Evolutionary conservation across 1,140 invertebrate species (phyloP).

Genomic region (Tetranychus cinnabarinus): DNA sequence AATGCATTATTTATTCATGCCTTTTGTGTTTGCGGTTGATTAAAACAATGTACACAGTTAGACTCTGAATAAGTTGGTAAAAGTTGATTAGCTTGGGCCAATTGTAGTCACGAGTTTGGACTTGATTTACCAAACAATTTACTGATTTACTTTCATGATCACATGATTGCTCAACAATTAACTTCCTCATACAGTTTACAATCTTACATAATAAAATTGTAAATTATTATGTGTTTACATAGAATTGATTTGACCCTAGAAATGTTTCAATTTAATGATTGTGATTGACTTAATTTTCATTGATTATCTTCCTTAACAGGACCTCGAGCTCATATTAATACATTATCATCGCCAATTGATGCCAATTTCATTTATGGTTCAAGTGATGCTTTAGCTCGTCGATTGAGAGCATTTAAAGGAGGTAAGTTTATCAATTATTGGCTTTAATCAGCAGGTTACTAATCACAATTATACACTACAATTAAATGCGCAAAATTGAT

Average conservation of each 20-base stretch:
- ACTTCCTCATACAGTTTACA: not conserved
- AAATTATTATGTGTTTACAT: no score
- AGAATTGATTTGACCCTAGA: no score
- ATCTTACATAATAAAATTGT: not conserved
- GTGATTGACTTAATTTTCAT: not conserved
- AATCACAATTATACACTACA: not conserved
- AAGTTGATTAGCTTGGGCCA: not conserved
- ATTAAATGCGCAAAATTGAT: slow-evolving; percentile 5
- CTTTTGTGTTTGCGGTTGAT: not conserved
- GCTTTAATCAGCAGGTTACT: not conserved
- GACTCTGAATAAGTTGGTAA: not conserved
- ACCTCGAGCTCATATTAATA: slow-evolving; percentile 24
- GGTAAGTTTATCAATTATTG: slow-evolving; percentile 11
- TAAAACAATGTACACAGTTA: not conserved
- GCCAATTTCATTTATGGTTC: slow-evolving; percentile 29
- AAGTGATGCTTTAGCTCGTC: slow-evolving; percentile 20
- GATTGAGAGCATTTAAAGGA: slow-evolving; percentile 22
- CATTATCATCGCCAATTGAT: slow-evolving; percentile 26
- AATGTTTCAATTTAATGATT: no score
- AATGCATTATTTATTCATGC: not conserved
- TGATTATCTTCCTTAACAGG: slow-evolving; percentile 18
- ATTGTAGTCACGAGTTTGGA: not conserved
- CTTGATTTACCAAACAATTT: not conserved
- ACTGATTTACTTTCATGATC: no score
- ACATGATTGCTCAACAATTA: no score